Percentiles rank a stretch among this genome's conserved stretches.
Evolutionary conservation across 1,140 invertebrate genomes (phyloP).

Genomic region (Drosophila kepulauana): DNA sequence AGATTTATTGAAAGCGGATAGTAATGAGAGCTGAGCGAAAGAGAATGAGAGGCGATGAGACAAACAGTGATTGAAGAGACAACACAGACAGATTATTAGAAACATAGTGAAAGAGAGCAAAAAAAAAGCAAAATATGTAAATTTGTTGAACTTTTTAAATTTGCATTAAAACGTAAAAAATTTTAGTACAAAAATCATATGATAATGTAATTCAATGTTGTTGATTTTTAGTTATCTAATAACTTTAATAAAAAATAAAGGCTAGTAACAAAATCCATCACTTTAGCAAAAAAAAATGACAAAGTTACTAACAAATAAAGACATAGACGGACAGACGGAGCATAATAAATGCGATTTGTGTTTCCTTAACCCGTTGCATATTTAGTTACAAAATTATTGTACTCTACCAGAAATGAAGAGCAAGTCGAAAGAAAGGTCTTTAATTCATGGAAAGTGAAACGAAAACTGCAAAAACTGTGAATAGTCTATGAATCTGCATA

Average conservation of each 20-base stretch:
- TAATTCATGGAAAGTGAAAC: slow-evolving; percentile 15
- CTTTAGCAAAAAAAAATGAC: no score
- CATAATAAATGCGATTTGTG: neutral
- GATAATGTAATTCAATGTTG: no score
- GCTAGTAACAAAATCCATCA: no score
- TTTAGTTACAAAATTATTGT: neutral
- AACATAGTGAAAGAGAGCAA: neutral
- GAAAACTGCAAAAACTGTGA: neutral
- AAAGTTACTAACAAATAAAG: neutral
- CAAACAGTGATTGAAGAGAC: slow-evolving; percentile 42
- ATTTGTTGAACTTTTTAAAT: neutral
- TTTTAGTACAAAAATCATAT: no score
- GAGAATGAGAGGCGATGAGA: slow-evolving; percentile 21
- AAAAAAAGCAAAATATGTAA: neutral
- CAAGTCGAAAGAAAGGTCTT: neutral
- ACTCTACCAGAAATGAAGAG: neutral
- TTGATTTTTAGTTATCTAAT: no score
- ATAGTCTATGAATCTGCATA: slow-evolving; percentile 34
- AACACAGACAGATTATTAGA: slow-evolving; percentile 8
- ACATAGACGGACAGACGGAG: neutral
- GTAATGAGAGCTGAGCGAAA: slow-evolving; percentile 69
- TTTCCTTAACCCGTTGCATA: neutral
- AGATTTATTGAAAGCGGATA: slow-evolving; percentile 85
- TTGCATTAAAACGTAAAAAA: no score
- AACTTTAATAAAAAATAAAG: no score